phyloP scores from a whole-genome alignment of 2,888 invertebrate genomes.

The Encarsia formosa region DNA sequence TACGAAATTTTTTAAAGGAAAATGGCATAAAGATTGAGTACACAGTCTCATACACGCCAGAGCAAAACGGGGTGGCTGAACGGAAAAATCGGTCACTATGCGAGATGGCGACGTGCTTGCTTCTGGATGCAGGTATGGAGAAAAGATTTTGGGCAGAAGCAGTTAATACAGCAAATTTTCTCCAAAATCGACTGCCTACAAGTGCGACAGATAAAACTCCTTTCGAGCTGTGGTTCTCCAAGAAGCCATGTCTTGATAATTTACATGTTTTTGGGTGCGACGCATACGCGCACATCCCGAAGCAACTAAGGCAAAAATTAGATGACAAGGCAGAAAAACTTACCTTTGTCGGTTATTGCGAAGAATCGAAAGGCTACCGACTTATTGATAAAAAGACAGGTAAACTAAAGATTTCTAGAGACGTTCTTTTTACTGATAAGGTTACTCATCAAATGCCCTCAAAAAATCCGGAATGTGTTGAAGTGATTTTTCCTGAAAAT shows the following conservation, averaged over 20 bases:
- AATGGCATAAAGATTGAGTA: constrained; percentile 33
- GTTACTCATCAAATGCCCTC: too few relatives aligned
- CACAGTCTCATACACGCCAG: constrained; percentile 29
- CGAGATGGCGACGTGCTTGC: constrained; percentile 29
- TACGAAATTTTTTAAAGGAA: constrained; percentile 25
- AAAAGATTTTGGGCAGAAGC: constrained; percentile 33
- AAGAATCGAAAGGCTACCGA: constrained; percentile 26
- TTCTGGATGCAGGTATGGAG: constrained; percentile 26
- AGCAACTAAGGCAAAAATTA: constrained; percentile 21
- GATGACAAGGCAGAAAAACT: constrained; percentile 23
- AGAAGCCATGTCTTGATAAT: constrained; percentile 25
- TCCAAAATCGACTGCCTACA: constrained; percentile 27
- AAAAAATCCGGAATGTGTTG: too few relatives aligned
- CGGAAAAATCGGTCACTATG: constrained; percentile 30
- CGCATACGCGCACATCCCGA: constrained; percentile 25
- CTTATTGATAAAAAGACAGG: constrained; percentile 18
- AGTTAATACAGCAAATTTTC: constrained; percentile 26
- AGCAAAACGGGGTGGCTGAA: constrained; percentile 33
- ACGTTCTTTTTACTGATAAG: constrained; percentile 14
- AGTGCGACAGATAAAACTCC: constrained; percentile 25
- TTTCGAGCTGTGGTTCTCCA: constrained; percentile 26
- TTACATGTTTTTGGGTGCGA: constrained; percentile 30
- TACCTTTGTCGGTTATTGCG: constrained; percentile 19
- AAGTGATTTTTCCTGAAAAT: too few relatives aligned
- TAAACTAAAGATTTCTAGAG: constrained; percentile 23